phyloP scores from a whole-genome alignment of 2,113 vertebrate genomes.

The Ceyx melanurus region DNA sequence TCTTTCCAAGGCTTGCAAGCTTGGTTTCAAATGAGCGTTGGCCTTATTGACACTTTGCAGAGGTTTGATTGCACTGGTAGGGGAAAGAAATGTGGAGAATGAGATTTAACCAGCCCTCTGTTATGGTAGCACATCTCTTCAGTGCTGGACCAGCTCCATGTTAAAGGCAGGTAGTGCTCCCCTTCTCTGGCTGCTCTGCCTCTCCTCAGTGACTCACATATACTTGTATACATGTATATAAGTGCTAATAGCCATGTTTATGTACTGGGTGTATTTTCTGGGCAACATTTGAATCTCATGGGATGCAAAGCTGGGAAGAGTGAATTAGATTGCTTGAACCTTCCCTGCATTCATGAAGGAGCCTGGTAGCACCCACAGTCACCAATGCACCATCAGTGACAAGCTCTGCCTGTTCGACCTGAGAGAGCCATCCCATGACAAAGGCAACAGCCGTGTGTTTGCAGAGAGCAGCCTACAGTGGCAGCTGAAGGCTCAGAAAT shows the following conservation, averaged over 20 bases:
- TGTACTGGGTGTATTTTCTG: not conserved
- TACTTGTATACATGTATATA: not conserved
- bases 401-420: not conserved
- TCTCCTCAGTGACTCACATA: not conserved
- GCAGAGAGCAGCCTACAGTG: not conserved
- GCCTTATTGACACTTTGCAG: not conserved
- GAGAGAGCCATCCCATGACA: not conserved
- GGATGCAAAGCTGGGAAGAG: not conserved
- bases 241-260: not conserved
- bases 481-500: not conserved
- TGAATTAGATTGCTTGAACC: not conserved
- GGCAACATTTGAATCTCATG: not conserved
- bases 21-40: not conserved
- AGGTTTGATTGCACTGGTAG: not conserved
- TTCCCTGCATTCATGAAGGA: not conserved
- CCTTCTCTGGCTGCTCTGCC: not conserved
- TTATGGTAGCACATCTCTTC: not conserved
- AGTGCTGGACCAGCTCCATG: not conserved
- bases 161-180: not conserved
- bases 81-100: not conserved
- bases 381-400: fast-evolving
- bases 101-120: not conserved
- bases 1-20: not conserved
- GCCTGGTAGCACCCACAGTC: not conserved
- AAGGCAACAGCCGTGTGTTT: not conserved